These are phyloP conservation scores for Cataglyphis albicans DNA, from an alignment of 2,888 invertebrate species.

Conservation along the genomic window DNA sequence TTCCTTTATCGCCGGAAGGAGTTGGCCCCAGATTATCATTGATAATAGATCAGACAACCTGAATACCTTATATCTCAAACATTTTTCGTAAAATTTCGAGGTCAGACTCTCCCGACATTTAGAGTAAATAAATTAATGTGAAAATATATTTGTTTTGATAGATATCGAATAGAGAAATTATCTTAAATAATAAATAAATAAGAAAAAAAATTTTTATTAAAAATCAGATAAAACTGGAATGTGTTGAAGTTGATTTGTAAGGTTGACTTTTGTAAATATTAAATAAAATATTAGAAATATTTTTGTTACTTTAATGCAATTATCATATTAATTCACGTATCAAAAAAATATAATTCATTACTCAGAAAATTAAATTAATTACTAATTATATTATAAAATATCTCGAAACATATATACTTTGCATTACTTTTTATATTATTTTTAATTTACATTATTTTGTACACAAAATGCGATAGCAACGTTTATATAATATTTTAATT, in stretches of 20 bases:
- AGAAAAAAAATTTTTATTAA: background rate
- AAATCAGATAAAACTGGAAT: conserved; percentile 32
- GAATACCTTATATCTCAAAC: background rate
- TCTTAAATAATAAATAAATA: background rate
- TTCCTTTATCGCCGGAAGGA: conserved; percentile 70
- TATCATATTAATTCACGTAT: background rate
- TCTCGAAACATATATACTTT: background rate
- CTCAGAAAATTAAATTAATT: background rate
- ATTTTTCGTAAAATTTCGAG: background rate
- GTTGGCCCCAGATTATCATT: conserved; percentile 29
- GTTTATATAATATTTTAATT: background rate
- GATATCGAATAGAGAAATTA: background rate
- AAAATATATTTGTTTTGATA: background rate
- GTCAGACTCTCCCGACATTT: background rate
- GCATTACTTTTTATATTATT: background rate
- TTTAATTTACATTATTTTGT: background rate
- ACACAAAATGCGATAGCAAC: background rate
- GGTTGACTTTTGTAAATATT: conserved; percentile 45
- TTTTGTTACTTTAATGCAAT: background rate
- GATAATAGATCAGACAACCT: background rate
- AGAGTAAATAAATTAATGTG: background rate
- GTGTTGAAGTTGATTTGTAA: background rate
- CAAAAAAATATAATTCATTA: background rate
- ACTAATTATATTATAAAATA: background rate
- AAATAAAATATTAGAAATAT: background rate